Conservation (phyloP, 2,113 vertebrate species). For the Dromiciops gliroides region DNA sequence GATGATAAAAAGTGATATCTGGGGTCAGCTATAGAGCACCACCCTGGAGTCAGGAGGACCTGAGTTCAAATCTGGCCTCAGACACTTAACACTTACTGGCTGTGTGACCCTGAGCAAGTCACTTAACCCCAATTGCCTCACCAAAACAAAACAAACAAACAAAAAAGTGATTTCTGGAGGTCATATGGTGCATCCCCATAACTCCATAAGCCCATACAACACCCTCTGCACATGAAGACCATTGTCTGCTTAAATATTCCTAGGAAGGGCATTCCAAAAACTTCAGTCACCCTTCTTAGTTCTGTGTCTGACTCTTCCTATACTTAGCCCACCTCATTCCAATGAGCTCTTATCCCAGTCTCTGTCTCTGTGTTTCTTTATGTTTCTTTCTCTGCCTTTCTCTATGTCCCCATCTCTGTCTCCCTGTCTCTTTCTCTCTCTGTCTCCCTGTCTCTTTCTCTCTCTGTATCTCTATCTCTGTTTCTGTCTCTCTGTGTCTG, state of each 20-base stretch:
- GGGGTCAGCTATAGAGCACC: no score
- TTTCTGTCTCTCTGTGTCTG: background rate
- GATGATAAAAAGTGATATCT: background rate
- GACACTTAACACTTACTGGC: no score
- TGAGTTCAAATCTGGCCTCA: no score
- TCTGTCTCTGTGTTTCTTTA: background rate
- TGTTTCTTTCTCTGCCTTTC: background rate
- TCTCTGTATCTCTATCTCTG: background rate
- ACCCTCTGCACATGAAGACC: background rate
- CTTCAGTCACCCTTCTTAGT: background rate
- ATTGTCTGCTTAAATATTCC: background rate
- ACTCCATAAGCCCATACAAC: background rate
- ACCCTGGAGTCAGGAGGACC: no score
- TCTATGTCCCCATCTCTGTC: background rate
- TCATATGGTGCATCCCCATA: background rate
- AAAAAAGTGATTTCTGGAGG: background rate
- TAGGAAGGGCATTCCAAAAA: background rate
- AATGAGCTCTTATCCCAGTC: background rate
- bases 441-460: background rate
- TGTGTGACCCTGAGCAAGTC: no score
- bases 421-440: background rate
- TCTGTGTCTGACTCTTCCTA: background rate
- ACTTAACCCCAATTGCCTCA: no score
- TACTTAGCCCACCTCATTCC: background rate
- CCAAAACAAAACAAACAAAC: no score